Evolutionary conservation across 2,797 vertebrate species (phyloP).

Genomic region (Cephalopachus bancanus): DNA sequence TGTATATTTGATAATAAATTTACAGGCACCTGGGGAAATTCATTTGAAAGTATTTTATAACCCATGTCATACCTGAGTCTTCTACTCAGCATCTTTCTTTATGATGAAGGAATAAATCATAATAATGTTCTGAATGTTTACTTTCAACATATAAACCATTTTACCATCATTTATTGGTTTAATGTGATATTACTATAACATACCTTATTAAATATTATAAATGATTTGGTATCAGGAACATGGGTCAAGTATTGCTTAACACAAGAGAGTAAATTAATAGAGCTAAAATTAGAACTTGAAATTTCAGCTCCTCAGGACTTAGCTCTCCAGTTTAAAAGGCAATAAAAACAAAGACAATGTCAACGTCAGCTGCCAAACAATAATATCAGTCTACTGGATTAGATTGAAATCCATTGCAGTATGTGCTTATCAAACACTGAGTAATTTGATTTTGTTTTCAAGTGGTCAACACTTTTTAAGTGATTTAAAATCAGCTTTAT

Average conservation of each 20-base stretch:
- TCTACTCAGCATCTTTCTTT: constrained; percentile 47
- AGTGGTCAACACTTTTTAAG: constrained; percentile 12
- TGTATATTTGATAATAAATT: constrained; percentile 24
- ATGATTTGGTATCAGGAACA: constrained; percentile 31
- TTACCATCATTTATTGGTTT: background rate
- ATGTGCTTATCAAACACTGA: background rate
- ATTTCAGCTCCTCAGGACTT: background rate
- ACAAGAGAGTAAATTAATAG: constrained; percentile 49
- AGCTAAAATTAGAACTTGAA: constrained; percentile 35
- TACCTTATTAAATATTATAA: constrained; percentile 47
- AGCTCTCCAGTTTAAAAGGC: background rate
- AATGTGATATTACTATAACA: background rate
- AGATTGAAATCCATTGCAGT: background rate
- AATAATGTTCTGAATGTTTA: constrained; percentile 28
- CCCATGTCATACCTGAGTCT: background rate
- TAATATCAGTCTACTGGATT: constrained; percentile 36
- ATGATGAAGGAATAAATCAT: background rate
- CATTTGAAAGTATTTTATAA: constrained; percentile 56
- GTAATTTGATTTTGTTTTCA: constrained; percentile 61
- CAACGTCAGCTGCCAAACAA: background rate
- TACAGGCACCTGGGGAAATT: background rate
- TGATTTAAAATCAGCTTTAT: constrained; percentile 59
- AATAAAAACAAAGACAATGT: constrained; percentile 30
- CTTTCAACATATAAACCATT: background rate
- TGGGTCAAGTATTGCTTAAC: constrained; percentile 29